phyloP scores from a whole-genome alignment of 2,888 invertebrate species.

The Choristoneura rosaceana region DNA sequence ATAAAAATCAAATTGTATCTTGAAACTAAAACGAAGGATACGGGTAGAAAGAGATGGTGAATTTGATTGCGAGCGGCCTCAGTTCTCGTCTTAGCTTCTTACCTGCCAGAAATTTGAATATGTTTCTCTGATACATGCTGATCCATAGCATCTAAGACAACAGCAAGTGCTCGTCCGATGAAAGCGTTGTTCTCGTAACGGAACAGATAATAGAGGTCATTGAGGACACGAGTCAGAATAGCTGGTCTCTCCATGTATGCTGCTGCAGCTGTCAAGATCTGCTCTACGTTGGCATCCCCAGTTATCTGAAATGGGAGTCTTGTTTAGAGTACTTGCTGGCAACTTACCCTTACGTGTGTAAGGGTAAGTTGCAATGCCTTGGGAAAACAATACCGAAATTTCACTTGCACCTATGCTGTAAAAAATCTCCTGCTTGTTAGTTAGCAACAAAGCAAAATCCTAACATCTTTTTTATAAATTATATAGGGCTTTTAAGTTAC shows the following conservation, averaged over 20 bases:
- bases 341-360: no score
- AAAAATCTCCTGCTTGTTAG: no score
- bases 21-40: no score
- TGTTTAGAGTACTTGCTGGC: background rate
- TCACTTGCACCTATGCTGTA: no score
- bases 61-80: no score
- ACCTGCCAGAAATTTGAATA: constrained; percentile 97
- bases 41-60: no score
- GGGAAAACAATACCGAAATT: no score
- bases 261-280: constrained; percentile 93
- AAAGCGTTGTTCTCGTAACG: constrained; percentile 92
- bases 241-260: constrained; percentile 94
- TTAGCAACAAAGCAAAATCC: no score
- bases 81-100: constrained; percentile 35
- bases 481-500: no score
- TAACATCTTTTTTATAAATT: no score
- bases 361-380: no score
- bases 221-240: constrained; percentile 93
- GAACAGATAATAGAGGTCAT: constrained; percentile 95
- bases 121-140: constrained; percentile 94
- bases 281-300: constrained; percentile 96
- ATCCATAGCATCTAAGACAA: constrained; percentile 96
- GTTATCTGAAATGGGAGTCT: constrained; percentile 87
- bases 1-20: no score
- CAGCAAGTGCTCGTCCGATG: constrained; percentile 90